Conservation (phyloP, 2,888 invertebrate genomes). For the Leptopilina myrica region DNA sequence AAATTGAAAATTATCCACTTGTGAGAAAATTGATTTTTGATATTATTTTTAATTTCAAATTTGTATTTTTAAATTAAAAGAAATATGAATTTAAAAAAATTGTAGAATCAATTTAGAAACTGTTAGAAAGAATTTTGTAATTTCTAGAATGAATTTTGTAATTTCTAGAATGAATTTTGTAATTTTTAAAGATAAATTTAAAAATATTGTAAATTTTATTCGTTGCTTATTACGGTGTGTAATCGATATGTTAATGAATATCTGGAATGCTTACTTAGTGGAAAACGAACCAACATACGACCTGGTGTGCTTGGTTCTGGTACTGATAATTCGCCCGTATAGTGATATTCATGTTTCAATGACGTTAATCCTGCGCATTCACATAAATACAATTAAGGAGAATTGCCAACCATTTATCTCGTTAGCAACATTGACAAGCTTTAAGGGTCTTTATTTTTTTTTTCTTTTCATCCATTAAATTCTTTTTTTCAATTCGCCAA, state of each 20-base stretch:
- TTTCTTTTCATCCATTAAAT: constrained; percentile 50
- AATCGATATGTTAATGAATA: neutral
- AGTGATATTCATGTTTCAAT: constrained; percentile 87
- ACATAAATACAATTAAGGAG: constrained; percentile 61
- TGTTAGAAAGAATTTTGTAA: no score
- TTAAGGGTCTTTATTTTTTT: constrained; percentile 42
- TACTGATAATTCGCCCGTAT: constrained; percentile 84
- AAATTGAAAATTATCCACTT: constrained; percentile 52
- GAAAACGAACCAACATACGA: constrained; percentile 87
- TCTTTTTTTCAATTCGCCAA: neutral
- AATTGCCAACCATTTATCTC: constrained; percentile 68
- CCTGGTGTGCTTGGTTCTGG: constrained; percentile 83
- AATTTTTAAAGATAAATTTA: no score
- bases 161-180: no score
- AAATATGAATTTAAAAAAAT: no score
- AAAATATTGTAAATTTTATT: no score
- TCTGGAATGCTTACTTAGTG: constrained; percentile 83
- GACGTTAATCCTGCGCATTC: constrained; percentile 81
- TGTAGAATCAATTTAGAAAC: no score
- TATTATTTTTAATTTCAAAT: no score
- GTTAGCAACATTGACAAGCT: constrained; percentile 58
- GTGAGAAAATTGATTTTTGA: no score
- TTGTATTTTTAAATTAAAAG: no score
- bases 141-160: no score
- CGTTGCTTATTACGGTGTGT: neutral